Evolutionary conservation across 2,888 invertebrate species (phyloP), one percentile per base, ranked within the genome.

Genomic region (Amiota mariae): DNA sequence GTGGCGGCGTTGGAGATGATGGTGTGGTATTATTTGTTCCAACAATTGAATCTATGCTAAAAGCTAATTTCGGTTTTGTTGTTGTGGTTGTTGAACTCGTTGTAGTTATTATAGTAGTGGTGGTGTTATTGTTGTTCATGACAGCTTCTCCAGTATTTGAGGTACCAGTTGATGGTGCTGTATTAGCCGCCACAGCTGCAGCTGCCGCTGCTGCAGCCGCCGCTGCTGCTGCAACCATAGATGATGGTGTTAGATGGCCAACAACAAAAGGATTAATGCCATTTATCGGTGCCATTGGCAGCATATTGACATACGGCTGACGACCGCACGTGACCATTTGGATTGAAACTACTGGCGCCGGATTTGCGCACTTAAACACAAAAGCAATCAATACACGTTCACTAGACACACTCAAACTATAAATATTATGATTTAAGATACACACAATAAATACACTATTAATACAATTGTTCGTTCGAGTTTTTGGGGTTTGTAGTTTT

Each of bases 1-100:
- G 10, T 13, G 12, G 18, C 61, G 24, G 15, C 46, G 24, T 1
- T 20, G 24, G 6, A 4, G 63, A 4, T 46, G 63, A 13, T 15
- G 54, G 1, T 11, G 59, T 18, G 8, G 54, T n/a, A 15, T 59
- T n/a, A 20, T 59, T 20, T n/a, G 75, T 78, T 78, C 97, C 97
- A 77, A 97, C 97, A 88, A 97, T 96, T 87, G 96, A 96, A 92
- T 97, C 97, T 91, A 97, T 97, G 88, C 96, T 96, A 90, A 97
- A 97, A 87, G 97, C 97, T 90, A 97, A 95, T 91, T 97, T 97
- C 82, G 97, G 97, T 91, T 96, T 96, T 85, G 95, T 95, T 72
- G 74, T 77, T 73, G 74, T 76, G 66, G 74, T 75, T 54, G 75
- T 75, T 64, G 78, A 75, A 71, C 73, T 66, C 54, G 64, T 36